Conservation (phyloP, 2,113 vertebrate genomes). For the Labeo rohita region DNA sequence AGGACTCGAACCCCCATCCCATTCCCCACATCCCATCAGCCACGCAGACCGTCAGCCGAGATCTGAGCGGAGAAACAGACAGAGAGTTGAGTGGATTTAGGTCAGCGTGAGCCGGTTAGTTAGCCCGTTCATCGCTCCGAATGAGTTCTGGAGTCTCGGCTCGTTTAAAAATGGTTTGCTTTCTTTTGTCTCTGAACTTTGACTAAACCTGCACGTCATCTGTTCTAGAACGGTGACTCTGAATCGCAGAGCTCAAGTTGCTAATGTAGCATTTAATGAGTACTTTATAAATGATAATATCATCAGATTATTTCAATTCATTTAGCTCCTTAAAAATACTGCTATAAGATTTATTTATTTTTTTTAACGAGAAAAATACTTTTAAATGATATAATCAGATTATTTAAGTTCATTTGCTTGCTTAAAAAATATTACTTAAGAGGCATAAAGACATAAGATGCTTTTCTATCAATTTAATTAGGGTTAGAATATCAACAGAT, state of each 20-base stretch:
- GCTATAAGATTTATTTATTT: too few relatives aligned
- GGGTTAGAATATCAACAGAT: too few relatives aligned
- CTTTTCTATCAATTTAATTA: too few relatives aligned
- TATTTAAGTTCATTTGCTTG: too few relatives aligned
- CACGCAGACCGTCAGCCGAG: background rate
- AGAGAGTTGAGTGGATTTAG: background rate
- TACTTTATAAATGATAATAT: too few relatives aligned
- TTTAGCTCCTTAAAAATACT: background rate
- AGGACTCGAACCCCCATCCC: background rate
- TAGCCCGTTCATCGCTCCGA: background rate
- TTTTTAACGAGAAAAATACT: too few relatives aligned
- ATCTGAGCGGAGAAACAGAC: background rate
- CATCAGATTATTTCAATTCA: background rate
- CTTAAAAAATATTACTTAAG: too few relatives aligned
- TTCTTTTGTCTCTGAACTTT: background rate
- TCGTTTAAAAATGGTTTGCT: background rate
- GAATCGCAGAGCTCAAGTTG: background rate
- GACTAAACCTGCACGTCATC: background rate
- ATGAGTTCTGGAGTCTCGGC: background rate
- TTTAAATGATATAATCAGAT: too few relatives aligned
- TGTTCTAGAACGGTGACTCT: background rate
- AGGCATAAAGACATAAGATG: too few relatives aligned
- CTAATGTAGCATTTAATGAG: background rate
- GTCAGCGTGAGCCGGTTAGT: background rate
- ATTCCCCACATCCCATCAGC: constrained; percentile 10